A percentile compares a stretch with the other conserved stretches of the same genome.
These are phyloP conservation scores for Ophiothrix spiculata DNA, from an alignment of 35 echinoderm and acorn worm species.

Conservation along the genomic window DNA sequence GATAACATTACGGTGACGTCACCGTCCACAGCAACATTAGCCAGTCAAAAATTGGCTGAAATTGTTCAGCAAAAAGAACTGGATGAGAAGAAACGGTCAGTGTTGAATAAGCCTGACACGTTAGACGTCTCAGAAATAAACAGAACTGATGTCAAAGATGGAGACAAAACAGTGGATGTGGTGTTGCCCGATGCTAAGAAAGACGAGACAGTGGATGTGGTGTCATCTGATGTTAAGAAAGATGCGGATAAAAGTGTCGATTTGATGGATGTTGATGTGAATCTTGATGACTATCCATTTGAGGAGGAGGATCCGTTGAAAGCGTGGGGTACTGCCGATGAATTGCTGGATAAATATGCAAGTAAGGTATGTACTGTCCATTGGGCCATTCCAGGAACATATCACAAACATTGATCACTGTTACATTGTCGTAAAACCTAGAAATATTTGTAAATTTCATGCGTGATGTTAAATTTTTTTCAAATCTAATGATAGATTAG, in stretches of 20 bases:
- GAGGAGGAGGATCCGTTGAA: background rate
- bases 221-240: background rate
- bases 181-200: background rate
- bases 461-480: no score
- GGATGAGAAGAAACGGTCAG: background rate
- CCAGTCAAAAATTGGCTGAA: background rate
- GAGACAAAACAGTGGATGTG: background rate
- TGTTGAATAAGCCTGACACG: no score
- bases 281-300: background rate
- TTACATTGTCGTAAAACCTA: no score
- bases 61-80: background rate
- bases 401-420: no score
- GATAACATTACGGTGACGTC: no score
- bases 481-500: no score
- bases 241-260: background rate
- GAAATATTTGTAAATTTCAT: no score
- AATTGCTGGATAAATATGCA: background rate
- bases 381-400: no score
- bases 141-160: no score
- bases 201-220: constrained; percentile 14
- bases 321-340: background rate
- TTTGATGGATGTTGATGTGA: background rate
- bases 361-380: background rate
- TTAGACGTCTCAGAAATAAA: no score
- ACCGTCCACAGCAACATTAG: background rate